Base-by-base conservation (phyloP, 92 coral and sea anemone species). In the Palythoa grandiflora region DNA sequence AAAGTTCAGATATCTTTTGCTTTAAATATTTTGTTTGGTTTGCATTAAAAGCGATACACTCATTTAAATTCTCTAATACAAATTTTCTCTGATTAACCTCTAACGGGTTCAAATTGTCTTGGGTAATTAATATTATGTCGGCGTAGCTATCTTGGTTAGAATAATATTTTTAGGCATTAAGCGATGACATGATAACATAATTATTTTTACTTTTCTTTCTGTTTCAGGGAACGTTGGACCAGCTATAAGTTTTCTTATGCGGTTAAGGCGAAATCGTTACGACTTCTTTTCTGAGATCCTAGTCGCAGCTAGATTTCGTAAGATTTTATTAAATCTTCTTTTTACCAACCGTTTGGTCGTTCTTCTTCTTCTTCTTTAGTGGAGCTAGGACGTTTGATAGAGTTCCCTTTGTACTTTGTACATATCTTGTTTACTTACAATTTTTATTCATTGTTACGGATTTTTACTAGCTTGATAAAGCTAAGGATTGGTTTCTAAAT, bases 401-500 rank as follows among this genome's bases (percentile, higher is more conserved):
- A 21, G 70, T 35, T n/a, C 10, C 28, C 8, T 9, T n/a, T n/a
- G 70, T 63, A 9, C 70, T 5, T 6, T 17, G 35, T 3, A 17
- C 4, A 63, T 63, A 8, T 63, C 5, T 9, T 63, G 70, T 19
- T 63, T 1, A 11, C 17, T 55, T 7, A 9, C 12, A 55, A 11
- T 11, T 55, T 9, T 19, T 3, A 52, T 37, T 71, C 7, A 77
- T 6, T 19, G 68, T 15, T 8, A 55, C 1, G 20, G 13, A 35
- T 12, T 6, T 1, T 78, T 38, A 17, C 76, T 86, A 68, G 57
- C 89, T 79, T 38, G 88, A 89, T 68, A 94, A 81, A 0, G 98
- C 98, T 53, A 91, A 88, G 72, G 95, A 90, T 70, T 94, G 98
- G 74, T 94, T 94, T 90, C 96, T 87, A 20, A 94, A 94, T 48